A percentile compares a stretch with the other conserved stretches of the same genome.
phyloP scores from a whole-genome alignment of 2,113 vertebrate species.

The Vulpes vulpes region DNA sequence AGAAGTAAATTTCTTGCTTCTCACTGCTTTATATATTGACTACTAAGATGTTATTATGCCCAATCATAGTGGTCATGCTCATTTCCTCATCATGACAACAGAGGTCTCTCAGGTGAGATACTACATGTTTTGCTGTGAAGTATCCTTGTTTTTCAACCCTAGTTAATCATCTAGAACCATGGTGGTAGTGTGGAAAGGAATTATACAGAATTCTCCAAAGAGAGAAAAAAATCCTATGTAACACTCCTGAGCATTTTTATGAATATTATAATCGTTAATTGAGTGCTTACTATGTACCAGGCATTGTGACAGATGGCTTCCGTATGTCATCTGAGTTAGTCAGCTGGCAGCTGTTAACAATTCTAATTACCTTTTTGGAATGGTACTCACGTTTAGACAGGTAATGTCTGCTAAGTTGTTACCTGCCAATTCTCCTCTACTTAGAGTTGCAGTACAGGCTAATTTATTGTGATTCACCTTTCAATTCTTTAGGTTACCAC shows the following conservation, averaged over 20 bases:
- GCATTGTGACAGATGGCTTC: slow-evolving; percentile 9
- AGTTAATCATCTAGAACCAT: background rate
- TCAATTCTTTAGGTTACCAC: background rate
- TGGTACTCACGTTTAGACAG: slow-evolving; percentile 65
- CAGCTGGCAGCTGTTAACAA: background rate
- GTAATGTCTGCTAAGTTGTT: slow-evolving; percentile 70
- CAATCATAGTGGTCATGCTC: background rate
- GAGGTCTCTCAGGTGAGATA: background rate
- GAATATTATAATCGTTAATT: slow-evolving; percentile 48
- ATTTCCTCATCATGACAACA: background rate
- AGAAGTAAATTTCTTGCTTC: background rate
- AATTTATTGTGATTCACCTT: slow-evolving; percentile 45
- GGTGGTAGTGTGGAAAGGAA: background rate
- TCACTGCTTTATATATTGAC: background rate
- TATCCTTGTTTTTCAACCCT: background rate
- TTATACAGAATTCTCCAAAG: background rate
- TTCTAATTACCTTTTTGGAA: slow-evolving; percentile 62
- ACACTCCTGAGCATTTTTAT: background rate
- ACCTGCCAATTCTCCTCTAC: slow-evolving; percentile 44
- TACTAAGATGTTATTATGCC: background rate
- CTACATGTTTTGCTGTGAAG: background rate
- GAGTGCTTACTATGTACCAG: slow-evolving; percentile 65
- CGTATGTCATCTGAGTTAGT: background rate
- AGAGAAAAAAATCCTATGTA: background rate
- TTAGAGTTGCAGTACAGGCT: background rate